Evolutionary conservation across 2,797 vertebrate genomes (phyloP).

Genomic region (Apogon hyalosoma): DNA sequence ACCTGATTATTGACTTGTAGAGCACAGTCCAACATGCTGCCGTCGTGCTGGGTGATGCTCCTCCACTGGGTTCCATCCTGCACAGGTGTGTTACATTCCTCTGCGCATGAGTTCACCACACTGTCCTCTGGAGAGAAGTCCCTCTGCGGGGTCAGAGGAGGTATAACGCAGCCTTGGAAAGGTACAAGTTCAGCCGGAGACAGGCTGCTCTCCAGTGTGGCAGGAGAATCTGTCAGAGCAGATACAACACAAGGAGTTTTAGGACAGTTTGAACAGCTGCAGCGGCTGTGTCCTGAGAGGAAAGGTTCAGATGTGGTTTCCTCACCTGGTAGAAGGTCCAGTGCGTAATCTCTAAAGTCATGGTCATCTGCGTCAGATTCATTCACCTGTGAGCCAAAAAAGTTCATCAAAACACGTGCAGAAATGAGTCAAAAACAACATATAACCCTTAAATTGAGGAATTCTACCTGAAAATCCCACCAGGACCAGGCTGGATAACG

Average conservation of each 20-base stretch:
- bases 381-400: slow-evolving; percentile 74
- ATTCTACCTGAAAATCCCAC: slow-evolving; percentile 73
- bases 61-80: slow-evolving; percentile 80
- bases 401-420: neutral
- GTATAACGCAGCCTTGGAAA: slow-evolving; percentile 80
- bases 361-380: slow-evolving; percentile 80
- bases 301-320: slow-evolving; percentile 1
- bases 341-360: slow-evolving; percentile 85
- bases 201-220: slow-evolving; percentile 78
- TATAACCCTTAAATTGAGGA: neutral
- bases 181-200: slow-evolving; percentile 71
- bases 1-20: slow-evolving; percentile 87
- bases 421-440: neutral
- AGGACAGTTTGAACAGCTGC: neutral
- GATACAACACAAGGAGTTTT: neutral
- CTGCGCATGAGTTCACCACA: slow-evolving; percentile 35
- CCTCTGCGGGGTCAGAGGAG: slow-evolving; percentile 68
- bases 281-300: neutral
- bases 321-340: slow-evolving; percentile 89
- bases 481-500: slow-evolving; percentile 41
- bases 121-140: slow-evolving; percentile 47
- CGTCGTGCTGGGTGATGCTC: slow-evolving; percentile 79
- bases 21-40: slow-evolving; percentile 78
- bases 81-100: neutral
- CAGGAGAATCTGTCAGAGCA: slow-evolving; percentile 81